A percentile compares a stretch with the other conserved stretches of the same genome.
These are phyloP conservation scores for Melanotaenia boesemani DNA, from an alignment of 2,797 vertebrate genomes.

Conservation along the genomic window DNA sequence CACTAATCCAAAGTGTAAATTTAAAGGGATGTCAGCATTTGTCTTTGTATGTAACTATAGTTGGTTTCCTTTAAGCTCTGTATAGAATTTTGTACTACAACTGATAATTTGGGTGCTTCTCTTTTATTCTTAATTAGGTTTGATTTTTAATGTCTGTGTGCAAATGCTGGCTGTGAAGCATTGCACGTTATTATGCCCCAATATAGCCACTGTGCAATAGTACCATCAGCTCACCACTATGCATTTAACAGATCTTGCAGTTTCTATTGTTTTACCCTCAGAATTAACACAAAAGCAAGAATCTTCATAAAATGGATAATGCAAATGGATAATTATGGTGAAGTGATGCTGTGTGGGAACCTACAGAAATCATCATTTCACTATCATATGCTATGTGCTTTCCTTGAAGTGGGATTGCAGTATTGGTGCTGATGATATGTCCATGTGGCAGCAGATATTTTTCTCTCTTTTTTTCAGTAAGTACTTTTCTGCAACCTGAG, in stretches of 20 bases:
- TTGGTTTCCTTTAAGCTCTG: neutral
- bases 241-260: neutral
- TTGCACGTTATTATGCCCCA: neutral
- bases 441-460: neutral
- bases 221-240: neutral
- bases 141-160: neutral
- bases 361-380: neutral
- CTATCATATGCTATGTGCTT: neutral
- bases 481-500: conserved; percentile 22
- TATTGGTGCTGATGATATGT: neutral
- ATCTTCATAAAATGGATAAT: neutral
- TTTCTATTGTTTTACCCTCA: neutral
- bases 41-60: neutral
- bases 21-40: neutral
- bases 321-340: neutral
- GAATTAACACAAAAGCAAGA: neutral
- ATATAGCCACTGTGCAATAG: neutral
- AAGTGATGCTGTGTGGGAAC: neutral
- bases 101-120: neutral
- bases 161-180: neutral
- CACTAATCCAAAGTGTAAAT: no score
- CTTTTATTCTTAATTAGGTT: neutral
- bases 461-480: conserved; percentile 7
- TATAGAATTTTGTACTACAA: neutral
- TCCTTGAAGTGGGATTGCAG: neutral